Evolutionary conservation across 2,113 vertebrate genomes (phyloP).

Genomic region (Leucosticte australis): DNA sequence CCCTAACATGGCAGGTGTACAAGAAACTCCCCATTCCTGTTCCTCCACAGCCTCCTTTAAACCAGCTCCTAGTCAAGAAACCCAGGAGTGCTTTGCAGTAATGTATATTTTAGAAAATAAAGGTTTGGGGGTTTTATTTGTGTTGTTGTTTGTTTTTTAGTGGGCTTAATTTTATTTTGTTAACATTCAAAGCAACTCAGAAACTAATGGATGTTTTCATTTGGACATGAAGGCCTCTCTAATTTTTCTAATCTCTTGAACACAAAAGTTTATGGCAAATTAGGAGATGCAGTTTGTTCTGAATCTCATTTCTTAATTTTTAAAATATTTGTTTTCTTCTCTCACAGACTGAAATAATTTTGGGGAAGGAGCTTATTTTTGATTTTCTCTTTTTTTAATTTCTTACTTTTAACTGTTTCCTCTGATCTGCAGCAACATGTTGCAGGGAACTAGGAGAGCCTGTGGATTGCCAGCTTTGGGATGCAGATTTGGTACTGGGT

Average conservation of each 20-base stretch:
- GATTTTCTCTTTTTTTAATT: not conserved
- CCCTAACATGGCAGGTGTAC: not conserved
- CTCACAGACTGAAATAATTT: not conserved
- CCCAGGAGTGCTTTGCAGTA: not conserved
- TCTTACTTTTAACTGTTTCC: not conserved
- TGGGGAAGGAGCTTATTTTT: not conserved
- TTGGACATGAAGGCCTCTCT: not conserved
- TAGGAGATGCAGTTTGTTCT: not conserved
- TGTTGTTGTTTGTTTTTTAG: not conserved
- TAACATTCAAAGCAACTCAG: not conserved
- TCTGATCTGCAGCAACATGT: not conserved
- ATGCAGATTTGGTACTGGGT: not conserved
- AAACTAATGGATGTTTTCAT: not conserved
- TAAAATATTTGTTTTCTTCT: not conserved
- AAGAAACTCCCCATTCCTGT: not conserved
- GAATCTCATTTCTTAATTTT: not conserved
- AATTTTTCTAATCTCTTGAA: not conserved
- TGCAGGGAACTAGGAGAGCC: not conserved
- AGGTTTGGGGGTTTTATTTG: constrained; percentile 5
- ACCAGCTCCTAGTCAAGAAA: not conserved
- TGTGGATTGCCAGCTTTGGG: not conserved
- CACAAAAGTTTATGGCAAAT: not conserved
- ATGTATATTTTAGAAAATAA: constrained; percentile 29
- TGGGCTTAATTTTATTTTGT: not conserved
- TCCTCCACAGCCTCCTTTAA: not conserved